Percentiles rank a stretch among this genome's conserved stretches.
Evolutionary conservation across 2,113 vertebrate species (phyloP).

Genomic region (Syngnathus floridae): DNA sequence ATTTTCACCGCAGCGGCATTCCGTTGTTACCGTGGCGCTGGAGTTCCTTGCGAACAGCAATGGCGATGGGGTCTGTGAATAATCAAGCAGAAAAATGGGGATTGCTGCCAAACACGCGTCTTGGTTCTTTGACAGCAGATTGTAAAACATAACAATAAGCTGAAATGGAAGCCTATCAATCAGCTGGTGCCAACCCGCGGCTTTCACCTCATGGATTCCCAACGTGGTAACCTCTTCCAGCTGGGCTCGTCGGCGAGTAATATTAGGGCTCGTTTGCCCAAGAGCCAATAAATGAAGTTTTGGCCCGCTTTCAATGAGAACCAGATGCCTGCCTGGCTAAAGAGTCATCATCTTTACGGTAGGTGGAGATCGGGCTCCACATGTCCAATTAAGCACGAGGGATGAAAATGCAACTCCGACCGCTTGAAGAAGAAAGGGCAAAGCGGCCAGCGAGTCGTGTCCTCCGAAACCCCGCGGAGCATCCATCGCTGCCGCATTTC

Average conservation of each 20-base stretch:
- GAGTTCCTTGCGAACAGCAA: background rate
- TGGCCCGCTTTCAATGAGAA: background rate
- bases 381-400: background rate
- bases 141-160: background rate
- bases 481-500: too few species aligned
- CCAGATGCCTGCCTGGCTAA: constrained; percentile 6
- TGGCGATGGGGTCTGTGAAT: background rate
- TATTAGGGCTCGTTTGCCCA: background rate
- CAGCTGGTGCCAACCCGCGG: background rate
- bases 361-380: background rate
- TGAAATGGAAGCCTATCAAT: background rate
- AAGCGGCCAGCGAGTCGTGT: too few species aligned
- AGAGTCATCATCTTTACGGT: background rate
- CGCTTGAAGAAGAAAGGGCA: too few species aligned
- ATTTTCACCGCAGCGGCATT: background rate
- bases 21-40: background rate
- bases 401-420: background rate
- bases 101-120: background rate
- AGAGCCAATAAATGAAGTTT: background rate
- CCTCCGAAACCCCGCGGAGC: too few species aligned
- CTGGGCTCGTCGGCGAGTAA: background rate
- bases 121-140: background rate
- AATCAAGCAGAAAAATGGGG: background rate
- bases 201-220: background rate
- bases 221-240: background rate